Base-by-base conservation (phyloP, 2,797 vertebrate genomes). In the Borostomias antarcticus region DNA sequence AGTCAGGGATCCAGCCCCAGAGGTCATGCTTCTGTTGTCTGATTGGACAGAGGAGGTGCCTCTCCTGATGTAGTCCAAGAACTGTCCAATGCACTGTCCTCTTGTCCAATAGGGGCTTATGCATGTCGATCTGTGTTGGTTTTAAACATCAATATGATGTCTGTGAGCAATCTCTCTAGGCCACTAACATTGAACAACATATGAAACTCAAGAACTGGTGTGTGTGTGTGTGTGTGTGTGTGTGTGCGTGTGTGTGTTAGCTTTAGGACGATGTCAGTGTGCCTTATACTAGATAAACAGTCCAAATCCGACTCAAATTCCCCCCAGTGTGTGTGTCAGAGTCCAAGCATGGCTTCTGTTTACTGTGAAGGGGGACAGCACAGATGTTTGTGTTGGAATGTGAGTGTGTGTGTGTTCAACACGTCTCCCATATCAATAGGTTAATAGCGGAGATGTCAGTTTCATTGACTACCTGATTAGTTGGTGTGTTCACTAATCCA, bases 401-500 rank as follows among this genome's bases (percentile, higher is more conserved):
- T 62, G 66, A 32, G 9, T 58, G 37, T 48, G 57, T 69, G 63
- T 29, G 79, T 76, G 75, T 74, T 79, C 86, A 88, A 84, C 86
- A 83, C 69, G 79, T 78, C 82, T 71, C 57, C 59, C 53, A 74
- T 90, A 94, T 95, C 95, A 91, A 95, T 96, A 95, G 94, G 94
- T 95, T 95, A 96, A 96, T 94, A 92, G 92, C 87, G 76, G 75
- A 84, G 77, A 93, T 92, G 95, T 94, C 94, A 94, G 91, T 75
- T 89, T 93, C 94, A 94, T 91, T 94, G 93, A 91, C 92, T 93
- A 89, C 88, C 92, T 94, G 94, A 95, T 96, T 96, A 96, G 95
- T 92, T 93, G 91, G 91, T 91, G 92, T 94, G 95, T 94, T 94
- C 93, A 94, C 93, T 94, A 94, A 94, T 95, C 92, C 92, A 91